Conservation (phyloP, 2,888 invertebrate genomes). For the Hypselothyrea guttata region DNA sequence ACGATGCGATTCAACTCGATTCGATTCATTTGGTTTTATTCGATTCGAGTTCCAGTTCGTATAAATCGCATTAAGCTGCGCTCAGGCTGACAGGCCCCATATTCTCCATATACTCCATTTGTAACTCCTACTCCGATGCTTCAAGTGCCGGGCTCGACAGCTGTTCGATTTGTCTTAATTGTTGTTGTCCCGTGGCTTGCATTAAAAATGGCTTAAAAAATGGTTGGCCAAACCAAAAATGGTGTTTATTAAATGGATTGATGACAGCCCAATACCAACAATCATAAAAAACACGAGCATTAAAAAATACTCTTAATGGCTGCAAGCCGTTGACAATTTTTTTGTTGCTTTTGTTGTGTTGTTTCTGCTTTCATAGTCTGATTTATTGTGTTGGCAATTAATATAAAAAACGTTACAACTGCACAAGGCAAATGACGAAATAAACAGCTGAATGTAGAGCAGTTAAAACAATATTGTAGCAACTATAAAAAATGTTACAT, state of each 20-base stretch:
- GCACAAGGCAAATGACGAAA: slow-evolving; percentile 20
- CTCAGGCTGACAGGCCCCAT: slow-evolving; percentile 43
- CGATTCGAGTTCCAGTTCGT: slow-evolving; percentile 56
- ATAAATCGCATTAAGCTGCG: slow-evolving; percentile 74
- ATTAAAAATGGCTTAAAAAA: slow-evolving; percentile 74
- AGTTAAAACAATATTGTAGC: no score
- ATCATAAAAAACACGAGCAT: slow-evolving; percentile 11
- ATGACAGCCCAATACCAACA: slow-evolving; percentile 37
- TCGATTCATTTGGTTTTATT: no score
- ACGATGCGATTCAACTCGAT: no score
- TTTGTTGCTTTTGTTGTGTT: slow-evolving; percentile 30
- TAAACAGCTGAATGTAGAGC: not conserved
- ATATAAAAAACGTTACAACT: slow-evolving; percentile 44
- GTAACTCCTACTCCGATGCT: not conserved
- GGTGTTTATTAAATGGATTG: slow-evolving; percentile 80
- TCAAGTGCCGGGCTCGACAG: slow-evolving; percentile 38
- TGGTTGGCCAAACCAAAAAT: slow-evolving; percentile 79
- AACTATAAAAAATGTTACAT: no score
- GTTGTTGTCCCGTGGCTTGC: slow-evolving; percentile 44
- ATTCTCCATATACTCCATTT: not conserved
- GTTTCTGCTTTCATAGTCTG: slow-evolving; percentile 41
- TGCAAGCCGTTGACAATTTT: slow-evolving; percentile 44
- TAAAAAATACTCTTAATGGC: slow-evolving; percentile 43
- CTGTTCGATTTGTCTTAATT: slow-evolving; percentile 70
- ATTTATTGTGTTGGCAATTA: slow-evolving; percentile 69